phyloP scores from a whole-genome alignment of 2,888 invertebrate genomes.

The Leucozona laternaria region DNA sequence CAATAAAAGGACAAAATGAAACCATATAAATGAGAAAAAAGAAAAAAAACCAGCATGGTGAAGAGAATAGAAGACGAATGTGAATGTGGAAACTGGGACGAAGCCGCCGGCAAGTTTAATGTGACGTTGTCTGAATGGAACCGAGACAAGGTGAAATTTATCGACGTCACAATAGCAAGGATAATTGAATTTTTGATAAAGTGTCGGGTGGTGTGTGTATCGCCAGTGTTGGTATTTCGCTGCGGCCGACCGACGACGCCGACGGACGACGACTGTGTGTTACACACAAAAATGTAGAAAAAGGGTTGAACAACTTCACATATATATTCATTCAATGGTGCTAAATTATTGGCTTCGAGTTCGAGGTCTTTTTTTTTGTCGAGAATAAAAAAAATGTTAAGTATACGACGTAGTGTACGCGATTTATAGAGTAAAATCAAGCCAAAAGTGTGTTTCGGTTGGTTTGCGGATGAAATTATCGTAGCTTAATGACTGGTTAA shows the following conservation, averaged over 20 bases:
- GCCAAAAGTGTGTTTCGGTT: conserved; percentile 31
- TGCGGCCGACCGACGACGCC: no score
- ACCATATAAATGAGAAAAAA: conserved; percentile 19
- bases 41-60: conserved; percentile 4
- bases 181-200: conserved; percentile 75
- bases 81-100: conserved; percentile 15
- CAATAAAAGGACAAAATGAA: conserved; percentile 49
- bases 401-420: conserved; percentile 68
- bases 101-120: conserved; percentile 33
- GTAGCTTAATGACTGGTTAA: conserved; percentile 21
- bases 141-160: conserved; percentile 71
- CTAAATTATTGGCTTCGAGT: conserved; percentile 46
- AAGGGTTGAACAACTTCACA: conserved; percentile 42
- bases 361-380: conserved; percentile 17
- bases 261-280: conserved; percentile 21
- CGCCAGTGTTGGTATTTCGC: conserved; percentile 12
- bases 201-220: conserved; percentile 31
- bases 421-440: conserved; percentile 59
- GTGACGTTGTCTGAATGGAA: conserved; percentile 61
- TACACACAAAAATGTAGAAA: conserved; percentile 3
- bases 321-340: conserved; percentile 27
- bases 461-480: conserved; percentile 36
- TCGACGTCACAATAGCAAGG: conserved; percentile 70
- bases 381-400: conserved; percentile 52
- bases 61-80: conserved; percentile 24